These are phyloP conservation scores for Cataglyphis altisquamis DNA, from an alignment of 2,888 invertebrate genomes.

Conservation along the genomic window DNA sequence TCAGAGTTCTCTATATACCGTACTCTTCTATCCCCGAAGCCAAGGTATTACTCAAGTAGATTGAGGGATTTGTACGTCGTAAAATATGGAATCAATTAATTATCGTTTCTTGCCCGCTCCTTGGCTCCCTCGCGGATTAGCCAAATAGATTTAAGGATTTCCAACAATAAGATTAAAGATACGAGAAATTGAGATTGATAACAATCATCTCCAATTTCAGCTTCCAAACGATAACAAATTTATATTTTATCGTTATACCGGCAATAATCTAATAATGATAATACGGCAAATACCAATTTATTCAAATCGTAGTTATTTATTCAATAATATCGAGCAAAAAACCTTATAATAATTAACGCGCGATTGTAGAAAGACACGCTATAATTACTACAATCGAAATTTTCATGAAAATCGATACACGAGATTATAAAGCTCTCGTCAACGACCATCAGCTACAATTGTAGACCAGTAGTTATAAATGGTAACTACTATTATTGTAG, in stretches of 20 bases:
- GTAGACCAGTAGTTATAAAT: neutral
- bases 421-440: slow-evolving; percentile 5
- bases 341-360: slow-evolving; percentile 3
- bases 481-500: too few species aligned
- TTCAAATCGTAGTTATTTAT: slow-evolving; percentile 13
- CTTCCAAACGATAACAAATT: neutral
- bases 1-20: slow-evolving; percentile 24
- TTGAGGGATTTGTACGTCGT: slow-evolving; percentile 49
- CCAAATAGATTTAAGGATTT: slow-evolving; percentile 46
- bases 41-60: slow-evolving; percentile 52
- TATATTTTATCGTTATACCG: neutral
- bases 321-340: neutral
- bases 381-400: neutral
- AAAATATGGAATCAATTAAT: slow-evolving; percentile 55
- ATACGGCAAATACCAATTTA: neutral
- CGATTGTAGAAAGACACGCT: neutral
- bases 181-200: slow-evolving; percentile 20
- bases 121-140: slow-evolving; percentile 23
- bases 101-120: slow-evolving; percentile 29
- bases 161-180: slow-evolving; percentile 6
- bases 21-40: slow-evolving; percentile 12
- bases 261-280: neutral
- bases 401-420: neutral
- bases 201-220: neutral
- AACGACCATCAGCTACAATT: neutral